Evolutionary conservation across 1,140 invertebrate species (phyloP), one percentile per base, ranked within the genome.

Genomic region (Rhyacophila brunnea): DNA sequence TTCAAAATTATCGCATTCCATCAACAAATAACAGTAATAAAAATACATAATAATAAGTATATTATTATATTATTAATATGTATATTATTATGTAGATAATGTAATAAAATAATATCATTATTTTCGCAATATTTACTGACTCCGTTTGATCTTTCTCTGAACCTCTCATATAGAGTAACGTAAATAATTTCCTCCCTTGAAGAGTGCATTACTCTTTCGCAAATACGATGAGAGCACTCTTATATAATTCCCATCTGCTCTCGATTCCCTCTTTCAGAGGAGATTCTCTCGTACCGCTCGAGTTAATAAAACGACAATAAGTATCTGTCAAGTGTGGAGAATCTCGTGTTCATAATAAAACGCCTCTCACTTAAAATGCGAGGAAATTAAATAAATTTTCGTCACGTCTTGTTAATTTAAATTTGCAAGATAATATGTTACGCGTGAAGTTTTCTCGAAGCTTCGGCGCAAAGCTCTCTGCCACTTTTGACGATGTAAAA

Each of bases 351-450:
- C 13, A 44, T 44, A 17, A 44, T 44, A 43, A 28, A 43, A 34
- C 44, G 40, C 23, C 52, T 4, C 18, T 14, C 49, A 40, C 36
- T 52, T 52, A 52, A 19, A 52, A 19, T 38, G n/a, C 10, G 18
- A 3, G 52, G 11, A 44, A 54, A 54, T 54, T 54, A 43, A 54
- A 54, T 54, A 54, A 43, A 44, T 54, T 54, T 34, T n/a, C 52
- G 17, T 19, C 52, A 44, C 52, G 52, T 28, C 17, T 17, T 38
- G 17, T 38, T 32, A 36, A 43, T 54, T 18, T 45, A 54, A 54
- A 54, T 54, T 54, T 54, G 20, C n/a, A 11, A 44, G n/a, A n/a
- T n/a, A 54, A 54, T 54, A 43, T 44, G 17, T 40, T 14, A 54
- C 38, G 52, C 40, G 36, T 54, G 17, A 36, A 52, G 23, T 28